Base-by-base conservation (phyloP, 1,140 invertebrate species). In the Camponotus pennsylvanicus region DNA sequence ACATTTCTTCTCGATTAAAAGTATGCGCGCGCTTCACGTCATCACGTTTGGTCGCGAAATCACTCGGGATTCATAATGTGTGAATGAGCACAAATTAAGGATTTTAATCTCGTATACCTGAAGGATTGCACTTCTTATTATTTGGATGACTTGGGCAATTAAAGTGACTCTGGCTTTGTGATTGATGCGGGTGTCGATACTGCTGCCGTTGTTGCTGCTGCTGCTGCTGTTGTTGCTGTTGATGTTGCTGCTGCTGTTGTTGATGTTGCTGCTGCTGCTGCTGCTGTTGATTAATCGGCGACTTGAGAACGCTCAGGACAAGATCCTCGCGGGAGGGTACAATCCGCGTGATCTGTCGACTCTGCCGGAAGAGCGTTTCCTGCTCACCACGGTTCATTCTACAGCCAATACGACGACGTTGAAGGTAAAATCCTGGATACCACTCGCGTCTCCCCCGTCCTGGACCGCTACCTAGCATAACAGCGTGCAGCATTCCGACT, bases 321-420 rank as follows among this genome's bases (percentile, higher is more conserved):
- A 96, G 92, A 91, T 96, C 96, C 80, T 96, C 96, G 66, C 92
- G 93, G 11, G 93, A 90, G 0, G 92, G 91, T 27, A 93, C 92
- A 77, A 92, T 93, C 63, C 91, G 91, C 66, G 95, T 95, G n/a
- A 96, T 93, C 90, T 96, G 96, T 40, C 96, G 95, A 76, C 96
- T 96, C 91, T 96, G 96, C 71, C 96, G 93, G 88, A 96, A 96
- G 61, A 97, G 92, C 75, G 95, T 95, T 86, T 96, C 96, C 92
- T 97, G 96, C 92, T 96, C 96, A 64, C 95, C 96, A 34, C 96
- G 95, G 93, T 96, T 97, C 96, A 96, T 97, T 77, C 94, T 95
- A 93, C 93, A 91, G 64, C 91, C 89, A 55, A 86, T 85, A 85
- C 89, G 88, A 90, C 91, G 80, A 88, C 91, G 86, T 88, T 91